These are phyloP conservation scores for Therioaphis trifolii DNA, from an alignment of 2,888 invertebrate species.

Conservation along the genomic window DNA sequence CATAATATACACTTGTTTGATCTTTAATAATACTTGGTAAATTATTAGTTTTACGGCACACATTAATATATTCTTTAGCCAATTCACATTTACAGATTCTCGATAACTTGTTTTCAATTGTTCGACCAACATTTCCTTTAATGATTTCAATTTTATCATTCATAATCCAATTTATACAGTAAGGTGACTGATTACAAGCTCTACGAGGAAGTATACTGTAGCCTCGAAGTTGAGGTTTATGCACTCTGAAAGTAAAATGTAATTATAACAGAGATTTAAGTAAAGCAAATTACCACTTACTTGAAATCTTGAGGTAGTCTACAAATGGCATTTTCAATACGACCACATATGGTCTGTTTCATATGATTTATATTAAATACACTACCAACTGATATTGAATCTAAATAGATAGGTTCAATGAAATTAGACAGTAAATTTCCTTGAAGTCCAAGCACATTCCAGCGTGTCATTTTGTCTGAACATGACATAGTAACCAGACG, in stretches of 20 bases:
- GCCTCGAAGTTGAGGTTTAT: conserved; percentile 50
- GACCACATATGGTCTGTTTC: conserved; percentile 55
- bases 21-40: not conserved
- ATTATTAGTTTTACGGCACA: conserved; percentile 22
- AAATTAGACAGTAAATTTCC: conserved; percentile 89
- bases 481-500: conserved; percentile 96
- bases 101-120: conserved; percentile 81
- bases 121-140: conserved; percentile 87
- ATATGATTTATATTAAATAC: conserved; percentile 90
- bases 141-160: conserved; percentile 77
- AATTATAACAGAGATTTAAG: not conserved
- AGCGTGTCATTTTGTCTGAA: conserved; percentile 95
- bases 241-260: conserved; percentile 30
- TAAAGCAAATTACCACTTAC: conserved; percentile 26
- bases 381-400: conserved; percentile 88
- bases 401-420: conserved; percentile 89
- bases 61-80: conserved; percentile 74
- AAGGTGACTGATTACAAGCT: not conserved
- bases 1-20: conserved; percentile 32
- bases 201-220: conserved; percentile 49
- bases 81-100: conserved; percentile 83
- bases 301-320: conserved; percentile 29
- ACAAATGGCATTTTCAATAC: conserved; percentile 17
- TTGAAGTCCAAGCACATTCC: conserved; percentile 95
- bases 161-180: conserved; percentile 51